phyloP scores from a whole-genome alignment of 2,888 invertebrate genomes.

The Watsonalla binaria region DNA sequence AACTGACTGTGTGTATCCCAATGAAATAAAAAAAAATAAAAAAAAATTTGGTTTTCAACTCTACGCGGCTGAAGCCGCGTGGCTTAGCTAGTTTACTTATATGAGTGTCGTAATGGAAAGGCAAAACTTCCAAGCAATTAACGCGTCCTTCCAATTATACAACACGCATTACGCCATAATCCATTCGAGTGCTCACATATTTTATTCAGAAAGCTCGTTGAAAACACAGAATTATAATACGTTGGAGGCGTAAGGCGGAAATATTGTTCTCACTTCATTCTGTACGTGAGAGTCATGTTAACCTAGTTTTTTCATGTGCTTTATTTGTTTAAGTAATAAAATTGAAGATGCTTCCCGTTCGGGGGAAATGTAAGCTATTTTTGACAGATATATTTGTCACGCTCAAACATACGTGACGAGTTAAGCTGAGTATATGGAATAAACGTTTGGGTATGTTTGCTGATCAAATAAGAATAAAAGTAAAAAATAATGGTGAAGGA shows the following conservation, averaged over 20 bases:
- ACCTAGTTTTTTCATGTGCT: background rate
- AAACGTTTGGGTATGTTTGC: no score
- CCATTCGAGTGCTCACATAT: background rate
- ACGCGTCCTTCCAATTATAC: background rate
- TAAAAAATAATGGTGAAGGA: no score
- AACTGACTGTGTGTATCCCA: no score
- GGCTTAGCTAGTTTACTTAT: no score
- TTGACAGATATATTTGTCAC: background rate
- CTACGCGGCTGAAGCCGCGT: no score
- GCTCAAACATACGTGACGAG: no score
- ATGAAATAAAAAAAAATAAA: no score
- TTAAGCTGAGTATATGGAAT: no score
- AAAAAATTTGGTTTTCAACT: no score
- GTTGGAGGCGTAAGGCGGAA: background rate
- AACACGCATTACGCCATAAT: background rate
- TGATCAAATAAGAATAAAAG: no score
- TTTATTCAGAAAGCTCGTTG: background rate
- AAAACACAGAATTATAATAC: background rate
- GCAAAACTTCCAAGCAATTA: background rate
- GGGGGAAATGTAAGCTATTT: background rate
- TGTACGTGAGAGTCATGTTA: constrained; percentile 17
- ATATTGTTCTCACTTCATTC: constrained; percentile 20
- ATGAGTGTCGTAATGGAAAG: background rate
- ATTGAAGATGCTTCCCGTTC: background rate
- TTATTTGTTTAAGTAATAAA: background rate